Percentiles rank a stretch among this genome's conserved stretches.
Conservation (phyloP, 2,797 vertebrate genomes). For the Spea hammondii region DNA sequence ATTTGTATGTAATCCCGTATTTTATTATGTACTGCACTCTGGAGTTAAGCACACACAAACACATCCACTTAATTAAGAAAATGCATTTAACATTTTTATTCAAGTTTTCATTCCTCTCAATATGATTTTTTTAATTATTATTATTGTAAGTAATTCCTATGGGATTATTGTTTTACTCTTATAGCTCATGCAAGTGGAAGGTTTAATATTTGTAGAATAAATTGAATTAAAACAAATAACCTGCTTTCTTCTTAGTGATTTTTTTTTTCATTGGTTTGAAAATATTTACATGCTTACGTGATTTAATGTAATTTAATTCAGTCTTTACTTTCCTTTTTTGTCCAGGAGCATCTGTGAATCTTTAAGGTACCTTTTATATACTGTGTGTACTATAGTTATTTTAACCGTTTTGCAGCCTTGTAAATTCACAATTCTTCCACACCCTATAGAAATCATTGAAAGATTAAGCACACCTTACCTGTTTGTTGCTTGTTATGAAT, state of each 20-base stretch:
- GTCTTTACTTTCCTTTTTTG: too few relatives aligned
- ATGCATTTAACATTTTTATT: conserved; percentile 71
- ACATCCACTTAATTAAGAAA: conserved; percentile 70
- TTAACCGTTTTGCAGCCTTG: too few relatives aligned
- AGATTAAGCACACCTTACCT: too few relatives aligned
- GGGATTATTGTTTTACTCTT: conserved; percentile 67
- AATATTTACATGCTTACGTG: too few relatives aligned
- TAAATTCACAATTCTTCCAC: too few relatives aligned
- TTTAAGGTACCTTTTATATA: too few relatives aligned
- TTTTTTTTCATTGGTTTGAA: too few relatives aligned
- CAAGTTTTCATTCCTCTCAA: conserved; percentile 69
- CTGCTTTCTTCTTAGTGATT: background rate
- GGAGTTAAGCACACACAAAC: conserved; percentile 68
- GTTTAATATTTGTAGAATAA: conserved; percentile 71
- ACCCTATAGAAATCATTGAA: too few relatives aligned
- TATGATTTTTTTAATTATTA: conserved; percentile 56
- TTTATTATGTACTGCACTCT: conserved; percentile 77
- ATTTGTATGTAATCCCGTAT: conserved; percentile 80
- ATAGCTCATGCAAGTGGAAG: conserved; percentile 67
- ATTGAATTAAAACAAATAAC: conserved; percentile 56
- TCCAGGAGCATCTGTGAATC: too few relatives aligned
- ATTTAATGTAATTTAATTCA: too few relatives aligned
- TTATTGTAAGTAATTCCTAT: conserved; percentile 68
- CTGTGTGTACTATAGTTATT: too few relatives aligned
- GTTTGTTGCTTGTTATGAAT: too few relatives aligned